Evolutionary conservation across 1,140 invertebrate species (phyloP).

Genomic region (Bombus pyrosoma): DNA sequence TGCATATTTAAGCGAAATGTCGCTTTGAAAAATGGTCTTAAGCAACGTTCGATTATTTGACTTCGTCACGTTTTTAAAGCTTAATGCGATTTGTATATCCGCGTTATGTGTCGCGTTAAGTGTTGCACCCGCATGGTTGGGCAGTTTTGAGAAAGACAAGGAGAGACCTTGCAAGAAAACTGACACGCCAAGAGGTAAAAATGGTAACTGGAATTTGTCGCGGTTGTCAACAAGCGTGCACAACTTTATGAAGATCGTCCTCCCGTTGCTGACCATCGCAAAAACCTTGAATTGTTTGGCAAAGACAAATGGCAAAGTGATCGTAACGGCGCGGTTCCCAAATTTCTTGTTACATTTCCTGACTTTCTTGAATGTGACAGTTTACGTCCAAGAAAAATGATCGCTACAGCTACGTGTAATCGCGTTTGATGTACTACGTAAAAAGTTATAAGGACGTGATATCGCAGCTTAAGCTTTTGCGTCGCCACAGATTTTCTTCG

Average conservation of each 20-base stretch:
- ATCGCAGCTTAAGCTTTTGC: no score
- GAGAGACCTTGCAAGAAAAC: background rate
- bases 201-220: background rate
- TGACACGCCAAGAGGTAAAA: background rate
- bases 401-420: background rate
- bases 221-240: background rate
- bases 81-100: background rate
- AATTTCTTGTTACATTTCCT: constrained; percentile 12
- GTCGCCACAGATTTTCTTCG: background rate
- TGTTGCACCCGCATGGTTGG: background rate
- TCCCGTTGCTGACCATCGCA: background rate
- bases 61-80: background rate
- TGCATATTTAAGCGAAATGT: background rate
- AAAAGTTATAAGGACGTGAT: no score
- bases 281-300: constrained; percentile 8
- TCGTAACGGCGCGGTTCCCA: background rate
- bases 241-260: background rate
- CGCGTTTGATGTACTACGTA: background rate
- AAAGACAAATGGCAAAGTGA: constrained; percentile 15
- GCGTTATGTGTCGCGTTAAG: background rate
- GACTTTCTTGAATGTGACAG: background rate
- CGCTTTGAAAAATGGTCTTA: no score
- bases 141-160: background rate
- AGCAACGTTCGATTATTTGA: no score
- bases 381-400: background rate